Evolutionary conservation across 2,888 invertebrate species (phyloP).

Genomic region (Ophion obscuratus): DNA sequence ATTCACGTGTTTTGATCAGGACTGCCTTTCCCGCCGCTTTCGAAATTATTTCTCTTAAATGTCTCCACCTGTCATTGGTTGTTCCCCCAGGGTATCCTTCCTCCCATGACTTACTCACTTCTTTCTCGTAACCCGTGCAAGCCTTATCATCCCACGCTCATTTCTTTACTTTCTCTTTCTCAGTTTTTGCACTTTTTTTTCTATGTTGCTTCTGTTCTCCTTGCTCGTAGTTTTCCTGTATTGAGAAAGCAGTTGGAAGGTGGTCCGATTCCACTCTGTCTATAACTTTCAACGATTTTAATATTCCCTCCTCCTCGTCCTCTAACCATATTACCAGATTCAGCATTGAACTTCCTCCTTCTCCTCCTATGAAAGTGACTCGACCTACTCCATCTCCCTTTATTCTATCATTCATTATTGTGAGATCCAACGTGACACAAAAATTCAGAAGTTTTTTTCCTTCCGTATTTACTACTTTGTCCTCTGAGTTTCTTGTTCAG

Average conservation of each 20-base stretch:
- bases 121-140: too few relatives aligned
- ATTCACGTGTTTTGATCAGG: not conserved
- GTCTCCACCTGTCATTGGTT: not conserved
- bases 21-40: not conserved
- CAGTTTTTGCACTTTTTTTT: too few relatives aligned
- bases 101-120: not conserved
- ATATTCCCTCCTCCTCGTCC: not conserved
- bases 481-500: slow-evolving; percentile 4
- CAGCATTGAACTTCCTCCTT: not conserved
- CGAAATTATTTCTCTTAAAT: not conserved
- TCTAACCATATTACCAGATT: too few relatives aligned
- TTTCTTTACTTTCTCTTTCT: too few relatives aligned
- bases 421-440: not conserved
- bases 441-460: not conserved
- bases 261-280: not conserved
- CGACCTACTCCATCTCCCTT: slow-evolving; percentile 4
- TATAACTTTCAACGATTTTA: not conserved
- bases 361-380: not conserved
- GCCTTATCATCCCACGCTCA: too few relatives aligned
- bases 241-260: too few relatives aligned
- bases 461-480: slow-evolving; percentile 4
- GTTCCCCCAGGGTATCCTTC: not conserved
- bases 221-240: too few relatives aligned
- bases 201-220: too few relatives aligned
- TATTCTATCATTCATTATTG: slow-evolving; percentile 16